Conservation (phyloP, 2,888 invertebrate species). For the Hirtodrosophila trivittata region DNA sequence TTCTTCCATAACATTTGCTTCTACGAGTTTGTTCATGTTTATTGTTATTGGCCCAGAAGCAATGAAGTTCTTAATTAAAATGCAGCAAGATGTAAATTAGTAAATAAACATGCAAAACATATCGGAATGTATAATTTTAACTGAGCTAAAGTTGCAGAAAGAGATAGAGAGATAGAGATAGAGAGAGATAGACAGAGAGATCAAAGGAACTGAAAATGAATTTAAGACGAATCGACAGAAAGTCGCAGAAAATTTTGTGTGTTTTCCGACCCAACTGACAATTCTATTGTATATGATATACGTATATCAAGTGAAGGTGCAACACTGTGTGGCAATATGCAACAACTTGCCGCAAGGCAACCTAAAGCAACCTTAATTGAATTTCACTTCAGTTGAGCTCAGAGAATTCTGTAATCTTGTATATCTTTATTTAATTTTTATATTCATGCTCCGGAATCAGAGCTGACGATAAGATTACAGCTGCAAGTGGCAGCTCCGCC, state of each 20-base stretch:
- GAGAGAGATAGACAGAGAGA: not conserved
- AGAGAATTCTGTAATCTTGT: constrained; percentile 62
- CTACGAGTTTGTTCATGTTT: constrained; percentile 37
- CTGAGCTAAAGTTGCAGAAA: too few relatives aligned
- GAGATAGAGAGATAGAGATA: not conserved
- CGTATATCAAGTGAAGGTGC: too few relatives aligned
- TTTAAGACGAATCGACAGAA: constrained; percentile 60
- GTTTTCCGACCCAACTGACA: too few relatives aligned
- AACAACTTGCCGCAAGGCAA: not conserved
- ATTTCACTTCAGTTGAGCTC: constrained; percentile 48
- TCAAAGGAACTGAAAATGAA: constrained; percentile 43
- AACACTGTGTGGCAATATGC: not conserved
- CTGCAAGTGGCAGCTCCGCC: constrained; percentile 52
- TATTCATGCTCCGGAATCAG: constrained; percentile 25
- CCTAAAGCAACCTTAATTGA: constrained; percentile 44
- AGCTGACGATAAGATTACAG: constrained; percentile 51
- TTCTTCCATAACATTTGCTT: not conserved
- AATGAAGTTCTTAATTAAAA: constrained; percentile 71
- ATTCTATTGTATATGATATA: not conserved
- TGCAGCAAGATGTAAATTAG: constrained; percentile 51
- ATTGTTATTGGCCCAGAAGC: constrained; percentile 37
- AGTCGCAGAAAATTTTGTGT: constrained; percentile 1
- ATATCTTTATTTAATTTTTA: constrained; percentile 68
- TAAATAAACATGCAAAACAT: constrained; percentile 24
- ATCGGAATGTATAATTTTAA: not conserved